Conservation (phyloP, 1,140 invertebrate species). For the Branchinecta lindahli region DNA sequence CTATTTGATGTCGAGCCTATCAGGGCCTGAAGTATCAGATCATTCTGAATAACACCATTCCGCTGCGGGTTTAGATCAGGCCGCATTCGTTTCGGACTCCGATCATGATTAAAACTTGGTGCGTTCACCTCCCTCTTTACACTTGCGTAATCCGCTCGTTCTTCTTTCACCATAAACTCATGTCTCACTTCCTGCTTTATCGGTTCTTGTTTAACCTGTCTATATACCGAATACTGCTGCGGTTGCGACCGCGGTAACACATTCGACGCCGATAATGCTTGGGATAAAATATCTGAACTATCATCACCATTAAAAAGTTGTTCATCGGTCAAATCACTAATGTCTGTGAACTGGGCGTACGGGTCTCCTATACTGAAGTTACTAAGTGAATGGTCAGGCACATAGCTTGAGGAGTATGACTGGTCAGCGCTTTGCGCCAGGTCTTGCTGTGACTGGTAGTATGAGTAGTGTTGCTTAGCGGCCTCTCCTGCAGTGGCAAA, state of each 20-base stretch:
- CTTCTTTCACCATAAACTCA: neutral
- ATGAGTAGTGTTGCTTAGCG: neutral
- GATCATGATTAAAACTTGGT: neutral
- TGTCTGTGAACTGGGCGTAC: neutral
- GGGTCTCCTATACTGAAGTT: neutral
- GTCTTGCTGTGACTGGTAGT: neutral
- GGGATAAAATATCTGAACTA: conserved; percentile 3
- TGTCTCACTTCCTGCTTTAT: neutral
- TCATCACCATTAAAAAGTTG: conserved; percentile 6
- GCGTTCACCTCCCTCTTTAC: neutral
- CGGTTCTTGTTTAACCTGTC: neutral
- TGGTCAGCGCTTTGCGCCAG: neutral
- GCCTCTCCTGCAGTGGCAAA: neutral
- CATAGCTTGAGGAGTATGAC: neutral
- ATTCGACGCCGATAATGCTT: neutral
- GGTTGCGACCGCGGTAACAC: neutral
- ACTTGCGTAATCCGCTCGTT: neutral
- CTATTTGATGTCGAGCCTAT: neutral
- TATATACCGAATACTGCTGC: neutral
- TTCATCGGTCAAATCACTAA: conserved; percentile 1
- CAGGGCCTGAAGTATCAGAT: neutral
- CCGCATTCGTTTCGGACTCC: neutral
- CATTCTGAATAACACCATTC: conserved; percentile 1
- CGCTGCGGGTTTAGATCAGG: neutral
- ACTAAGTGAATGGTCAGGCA: conserved; percentile 3